Evolutionary conservation across 2,888 invertebrate species (phyloP), one percentile per base, ranked within the genome.

Genomic region (Danaus chrysippus): DNA sequence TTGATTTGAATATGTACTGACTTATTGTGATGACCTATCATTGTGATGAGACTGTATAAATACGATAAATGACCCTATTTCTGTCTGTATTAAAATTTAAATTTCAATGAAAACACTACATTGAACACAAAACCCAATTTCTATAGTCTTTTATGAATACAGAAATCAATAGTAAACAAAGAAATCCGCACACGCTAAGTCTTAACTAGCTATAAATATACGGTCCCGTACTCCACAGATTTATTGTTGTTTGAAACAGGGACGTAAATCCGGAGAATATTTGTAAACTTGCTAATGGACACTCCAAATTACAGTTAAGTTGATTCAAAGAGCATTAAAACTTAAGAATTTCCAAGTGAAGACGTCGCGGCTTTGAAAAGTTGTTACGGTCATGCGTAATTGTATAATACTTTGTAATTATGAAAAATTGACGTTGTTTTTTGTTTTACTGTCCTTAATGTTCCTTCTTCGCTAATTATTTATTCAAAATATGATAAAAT

Each of bases 201-300:
- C 15, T n/a, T 10, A 49, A 43, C 43, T 43, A 42, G 42, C 15
- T 42, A 52, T 42, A 44, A 52, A 52, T 52, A 52, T 52, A 52
- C 58, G 42, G 17, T n/a, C 17, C 17, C 41, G 8, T 15, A 11
- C 57, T 34, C 56, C 56, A 52, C 49, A 61, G 58, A 64, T 61
- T 64, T 64, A 61, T 58, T 43, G 60, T 61, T 43, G 55, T 60
- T 58, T n/a, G 43, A 61, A 63, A 61, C 63, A 59, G 52, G 46
- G 56, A 64, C 61, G 19, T 66, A 63, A 68, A 63, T 64, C 57
- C 34, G 49, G 54, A 46, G 49, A 58, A 66, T 62, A 66, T 59
- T 68, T 73, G 71, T 68, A 75, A 84, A 86, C 79, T 83, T 82
- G 74, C 76, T 82, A 86, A 85, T 84, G 80, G 82, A 81, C 83